Percentiles rank a stretch among this genome's conserved stretches.
Conservation (phyloP, 2,888 invertebrate species). For the Mimumesa dahlbomi region DNA sequence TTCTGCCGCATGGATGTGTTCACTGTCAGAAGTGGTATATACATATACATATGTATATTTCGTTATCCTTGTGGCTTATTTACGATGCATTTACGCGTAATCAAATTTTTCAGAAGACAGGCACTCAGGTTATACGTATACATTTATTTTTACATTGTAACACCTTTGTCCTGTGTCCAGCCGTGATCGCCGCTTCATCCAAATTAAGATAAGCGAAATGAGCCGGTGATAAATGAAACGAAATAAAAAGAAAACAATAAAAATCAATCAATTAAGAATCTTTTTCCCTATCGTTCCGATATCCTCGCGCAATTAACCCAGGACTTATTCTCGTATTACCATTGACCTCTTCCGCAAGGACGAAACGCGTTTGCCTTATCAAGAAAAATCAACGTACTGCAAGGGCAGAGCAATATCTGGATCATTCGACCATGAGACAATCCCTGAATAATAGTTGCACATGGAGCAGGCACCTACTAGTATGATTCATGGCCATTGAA, state of each 20-base stretch:
- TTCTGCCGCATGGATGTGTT: not conserved
- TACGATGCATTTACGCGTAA: not conserved
- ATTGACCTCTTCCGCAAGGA: constrained; percentile 40
- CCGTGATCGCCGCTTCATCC: not conserved
- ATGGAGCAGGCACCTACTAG: constrained; percentile 19
- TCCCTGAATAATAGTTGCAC: constrained; percentile 53
- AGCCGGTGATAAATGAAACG: not conserved
- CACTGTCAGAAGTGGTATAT: not conserved
- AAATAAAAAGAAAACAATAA: no score
- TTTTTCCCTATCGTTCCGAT: no score
- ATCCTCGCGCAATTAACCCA: not conserved
- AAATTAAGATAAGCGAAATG: not conserved
- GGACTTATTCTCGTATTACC: constrained; percentile 18
- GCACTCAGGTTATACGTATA: not conserved
- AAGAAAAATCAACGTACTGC: constrained; percentile 39
- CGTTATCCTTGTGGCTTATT: constrained; percentile 6
- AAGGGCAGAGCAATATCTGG: constrained; percentile 47
- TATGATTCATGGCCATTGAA: constrained; percentile 40
- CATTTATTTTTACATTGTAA: not conserved
- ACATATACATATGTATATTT: not conserved
- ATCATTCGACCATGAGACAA: constrained; percentile 52
- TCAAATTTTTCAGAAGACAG: not conserved
- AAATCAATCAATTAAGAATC: constrained; percentile 3
- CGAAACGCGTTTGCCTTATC: constrained; percentile 41
- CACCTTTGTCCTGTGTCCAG: not conserved